phyloP scores from a whole-genome alignment of 2,113 vertebrate genomes.

The Boleophthalmus pectinirostris region DNA sequence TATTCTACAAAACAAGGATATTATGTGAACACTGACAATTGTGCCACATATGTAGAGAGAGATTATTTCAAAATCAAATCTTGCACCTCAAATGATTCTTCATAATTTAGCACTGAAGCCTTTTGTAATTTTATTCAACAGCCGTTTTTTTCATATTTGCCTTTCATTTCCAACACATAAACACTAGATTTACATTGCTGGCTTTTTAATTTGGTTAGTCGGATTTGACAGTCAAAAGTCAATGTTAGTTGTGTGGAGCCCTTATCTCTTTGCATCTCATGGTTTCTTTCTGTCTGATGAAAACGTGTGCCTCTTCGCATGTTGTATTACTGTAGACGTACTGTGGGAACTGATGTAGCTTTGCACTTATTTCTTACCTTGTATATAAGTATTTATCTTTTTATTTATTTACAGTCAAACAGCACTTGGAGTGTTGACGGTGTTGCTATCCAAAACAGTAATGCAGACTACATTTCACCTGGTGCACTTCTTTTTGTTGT shows the following conservation, averaged over 20 bases:
- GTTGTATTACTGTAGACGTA: slow-evolving; percentile 62
- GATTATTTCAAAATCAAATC: slow-evolving; percentile 53
- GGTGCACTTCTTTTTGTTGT: slow-evolving; percentile 15
- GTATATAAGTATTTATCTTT: slow-evolving; percentile 36
- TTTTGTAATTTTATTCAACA: not conserved
- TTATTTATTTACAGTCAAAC: slow-evolving; percentile 20
- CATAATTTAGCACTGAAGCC: not conserved
- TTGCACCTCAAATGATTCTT: slow-evolving; percentile 12
- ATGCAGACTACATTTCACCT: slow-evolving; percentile 33
- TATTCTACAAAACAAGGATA: slow-evolving; percentile 18
- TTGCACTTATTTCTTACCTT: slow-evolving; percentile 60
- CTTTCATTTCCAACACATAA: slow-evolving; percentile 68
- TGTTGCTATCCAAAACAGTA: slow-evolving; percentile 25
- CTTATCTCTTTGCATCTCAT: slow-evolving; percentile 49
- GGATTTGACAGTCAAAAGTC: slow-evolving; percentile 47
- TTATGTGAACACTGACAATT: slow-evolving; percentile 7
- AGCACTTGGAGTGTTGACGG: slow-evolving; percentile 32
- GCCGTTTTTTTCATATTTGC: slow-evolving; percentile 64
- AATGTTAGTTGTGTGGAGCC: slow-evolving; percentile 44
- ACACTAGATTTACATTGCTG: slow-evolving; percentile 58
- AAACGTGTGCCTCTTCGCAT: slow-evolving; percentile 73
- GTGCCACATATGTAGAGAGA: slow-evolving; percentile 19
- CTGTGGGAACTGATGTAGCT: slow-evolving; percentile 49
- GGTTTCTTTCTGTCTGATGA: slow-evolving; percentile 49
- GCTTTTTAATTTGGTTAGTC: slow-evolving; percentile 45